Evolutionary conservation across 2,888 invertebrate species (phyloP).

Genomic region (Argyresthia albistria): DNA sequence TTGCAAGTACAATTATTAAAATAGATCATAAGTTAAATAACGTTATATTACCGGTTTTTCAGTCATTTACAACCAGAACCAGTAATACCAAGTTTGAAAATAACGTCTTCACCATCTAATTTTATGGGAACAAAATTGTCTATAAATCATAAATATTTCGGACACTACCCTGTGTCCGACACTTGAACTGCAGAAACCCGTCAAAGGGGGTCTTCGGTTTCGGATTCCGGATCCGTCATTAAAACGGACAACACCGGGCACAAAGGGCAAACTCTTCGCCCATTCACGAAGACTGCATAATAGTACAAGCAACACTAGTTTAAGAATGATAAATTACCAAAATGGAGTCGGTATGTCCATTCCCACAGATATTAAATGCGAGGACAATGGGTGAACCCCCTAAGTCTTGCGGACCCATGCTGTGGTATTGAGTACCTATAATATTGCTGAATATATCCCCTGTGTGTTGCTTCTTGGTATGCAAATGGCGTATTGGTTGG

Average conservation of each 20-base stretch:
- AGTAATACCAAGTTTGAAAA: no score
- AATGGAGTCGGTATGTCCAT: slow-evolving; percentile 69
- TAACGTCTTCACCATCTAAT: slow-evolving; percentile 14
- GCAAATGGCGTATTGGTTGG: slow-evolving; percentile 58
- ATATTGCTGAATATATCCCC: slow-evolving; percentile 53
- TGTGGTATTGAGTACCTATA: slow-evolving; percentile 48
- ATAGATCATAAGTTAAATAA: no score
- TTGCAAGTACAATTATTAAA: no score
- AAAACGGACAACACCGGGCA: slow-evolving; percentile 34
- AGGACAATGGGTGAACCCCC: slow-evolving; percentile 54
- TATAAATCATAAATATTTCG: slow-evolving; percentile 64
- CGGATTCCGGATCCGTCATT: slow-evolving; percentile 31
- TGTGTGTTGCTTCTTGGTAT: slow-evolving; percentile 45
- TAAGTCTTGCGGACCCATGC: slow-evolving; percentile 51
- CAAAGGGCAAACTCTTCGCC: slow-evolving; percentile 33
- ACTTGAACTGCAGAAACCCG: not conserved
- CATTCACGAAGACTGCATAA: slow-evolving; percentile 46
- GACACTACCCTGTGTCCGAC: slow-evolving; percentile 20
- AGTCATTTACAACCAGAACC: no score
- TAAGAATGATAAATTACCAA: slow-evolving; percentile 71
- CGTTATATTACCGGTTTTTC: no score
- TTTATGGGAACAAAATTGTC: slow-evolving; percentile 54
- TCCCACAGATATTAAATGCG: slow-evolving; percentile 70
- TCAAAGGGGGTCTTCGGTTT: not conserved
- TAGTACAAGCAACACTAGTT: slow-evolving; percentile 59